These are phyloP conservation scores for Thalassoma bifasciatum DNA, from an alignment of 2,113 vertebrate genomes.

Conservation along the genomic window DNA sequence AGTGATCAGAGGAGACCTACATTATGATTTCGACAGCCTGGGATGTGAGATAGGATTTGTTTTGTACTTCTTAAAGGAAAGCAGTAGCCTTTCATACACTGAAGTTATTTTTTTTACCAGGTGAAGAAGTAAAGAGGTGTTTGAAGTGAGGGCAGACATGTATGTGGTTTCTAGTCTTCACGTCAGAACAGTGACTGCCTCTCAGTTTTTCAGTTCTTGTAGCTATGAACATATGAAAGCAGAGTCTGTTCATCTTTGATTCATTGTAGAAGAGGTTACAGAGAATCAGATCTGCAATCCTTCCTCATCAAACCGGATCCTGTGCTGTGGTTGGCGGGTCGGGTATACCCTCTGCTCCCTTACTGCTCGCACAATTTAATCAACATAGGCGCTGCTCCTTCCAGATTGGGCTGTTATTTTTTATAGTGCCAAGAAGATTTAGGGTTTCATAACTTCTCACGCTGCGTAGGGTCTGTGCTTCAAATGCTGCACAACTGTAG, in stretches of 20 bases:
- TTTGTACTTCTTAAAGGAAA: slow-evolving; percentile 39
- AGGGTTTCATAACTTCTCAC: slow-evolving; percentile 47
- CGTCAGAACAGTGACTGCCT: no score
- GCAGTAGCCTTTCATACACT: slow-evolving; percentile 22
- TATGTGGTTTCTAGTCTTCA: neutral
- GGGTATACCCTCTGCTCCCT: neutral
- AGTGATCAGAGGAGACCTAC: slow-evolving; percentile 68
- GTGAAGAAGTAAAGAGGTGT: neutral
- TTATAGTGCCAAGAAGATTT: slow-evolving; percentile 36
- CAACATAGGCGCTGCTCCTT: slow-evolving; percentile 46
- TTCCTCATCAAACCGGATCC: neutral
- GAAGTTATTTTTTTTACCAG: slow-evolving; percentile 14
- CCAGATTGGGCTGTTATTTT: slow-evolving; percentile 11
- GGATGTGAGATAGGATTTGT: slow-evolving; percentile 34
- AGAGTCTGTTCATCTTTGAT: neutral
- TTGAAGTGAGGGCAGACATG: neutral
- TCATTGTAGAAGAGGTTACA: no score
- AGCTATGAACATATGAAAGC: neutral
- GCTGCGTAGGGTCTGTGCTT: slow-evolving; percentile 6
- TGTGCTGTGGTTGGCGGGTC: neutral
- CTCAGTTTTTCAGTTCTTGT: neutral
- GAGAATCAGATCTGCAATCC: neutral
- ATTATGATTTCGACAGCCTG: slow-evolving; percentile 36
- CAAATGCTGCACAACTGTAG: slow-evolving; percentile 12
- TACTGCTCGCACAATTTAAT: slow-evolving; percentile 38